Base-by-base conservation (phyloP, 2,797 vertebrate species). In the Peromyscus aztecus region DNA sequence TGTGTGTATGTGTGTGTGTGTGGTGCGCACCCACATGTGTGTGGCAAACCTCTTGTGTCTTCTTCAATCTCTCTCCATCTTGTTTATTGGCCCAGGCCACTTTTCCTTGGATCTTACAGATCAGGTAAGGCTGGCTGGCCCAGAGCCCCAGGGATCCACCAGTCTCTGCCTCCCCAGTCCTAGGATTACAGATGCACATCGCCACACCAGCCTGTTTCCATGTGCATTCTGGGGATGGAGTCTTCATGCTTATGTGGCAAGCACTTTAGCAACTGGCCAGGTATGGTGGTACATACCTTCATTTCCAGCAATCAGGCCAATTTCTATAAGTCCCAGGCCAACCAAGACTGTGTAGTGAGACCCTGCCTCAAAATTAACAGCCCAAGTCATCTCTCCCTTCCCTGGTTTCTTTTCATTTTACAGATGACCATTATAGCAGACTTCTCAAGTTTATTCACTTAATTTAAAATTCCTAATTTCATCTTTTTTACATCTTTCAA, bases 381-480 rank as follows among this genome's bases (percentile, higher is more conserved):
- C 46, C 63, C 17, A 19, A 88, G 52, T 5, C 16, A 24, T 57
- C n/a, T 57, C n/a, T 57, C 3, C 2, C 19, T 59, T 4, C 19
- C n/a, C n/a, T 76, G 55, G 4, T 61, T 89, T 91, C 94, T 94
- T 97, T 94, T 87, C 84, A 73, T 52, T 94, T 94, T 57, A 59
- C 4, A 78, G 63, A 76, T 49, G 40, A 61, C 65, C 24, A 75
- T n/a, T 87, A 3, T 21, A 89, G 52, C 8, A 83, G 43, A 85
- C 21, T 49, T 82, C 29, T 49, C 34, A 67, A 71, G 14, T 65
- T 24, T 77, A 37, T 76, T 80, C 73, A 82, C 29, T 40, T 73
- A 52, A 77, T n/a, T 95, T 78, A 24, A 76, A 81, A 89, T 37
- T 49, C 19, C 89, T 37, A 12, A 27, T 71, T 93, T 67, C 57